A percentile compares a stretch with the other conserved stretches of the same genome.
phyloP scores from a whole-genome alignment of 2,888 invertebrate genomes.

The Caenorhabditis parvicauda region DNA sequence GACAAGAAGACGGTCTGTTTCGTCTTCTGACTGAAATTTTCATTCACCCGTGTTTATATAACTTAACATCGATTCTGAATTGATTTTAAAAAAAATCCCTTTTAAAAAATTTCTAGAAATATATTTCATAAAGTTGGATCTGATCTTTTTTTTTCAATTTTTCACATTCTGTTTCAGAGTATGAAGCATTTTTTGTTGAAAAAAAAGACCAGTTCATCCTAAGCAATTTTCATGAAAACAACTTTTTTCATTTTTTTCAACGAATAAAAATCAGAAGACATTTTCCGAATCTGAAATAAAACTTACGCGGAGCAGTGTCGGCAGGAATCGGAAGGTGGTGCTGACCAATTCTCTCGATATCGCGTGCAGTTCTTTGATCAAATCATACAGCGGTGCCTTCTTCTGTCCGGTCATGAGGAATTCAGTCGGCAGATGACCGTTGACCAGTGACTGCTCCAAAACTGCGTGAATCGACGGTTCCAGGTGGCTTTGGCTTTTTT shows the following conservation, averaged over 20 bases:
- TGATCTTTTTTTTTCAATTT: no score
- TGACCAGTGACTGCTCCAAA: slow-evolving; percentile 10
- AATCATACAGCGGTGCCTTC: slow-evolving; percentile 18
- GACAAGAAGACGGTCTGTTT: slow-evolving; percentile 7
- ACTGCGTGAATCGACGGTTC: slow-evolving; percentile 7
- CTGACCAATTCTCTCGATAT: slow-evolving; percentile 14
- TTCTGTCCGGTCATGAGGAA: slow-evolving; percentile 22
- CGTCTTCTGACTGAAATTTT: slow-evolving; percentile 10
- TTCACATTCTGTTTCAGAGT: no score
- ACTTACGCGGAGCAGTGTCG: slow-evolving; percentile 10
- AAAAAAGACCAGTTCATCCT: no score
- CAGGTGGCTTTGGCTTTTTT: slow-evolving; percentile 4
- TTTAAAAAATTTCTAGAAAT: no score
- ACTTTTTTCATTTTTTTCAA: neutral
- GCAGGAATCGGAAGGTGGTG: slow-evolving; percentile 16
- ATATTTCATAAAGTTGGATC: no score
- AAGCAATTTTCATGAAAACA: no score
- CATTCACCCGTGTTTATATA: no score
- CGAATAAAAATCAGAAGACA: neutral
- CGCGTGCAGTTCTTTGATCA: slow-evolving; percentile 21
- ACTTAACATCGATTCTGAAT: no score
- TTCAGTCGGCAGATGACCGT: slow-evolving; percentile 24
- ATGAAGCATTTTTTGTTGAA: no score
- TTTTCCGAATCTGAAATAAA: neutral
- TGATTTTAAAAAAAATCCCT: no score